Conservation (phyloP, 1,140 invertebrate species). For the Drosophila suzukii region DNA sequence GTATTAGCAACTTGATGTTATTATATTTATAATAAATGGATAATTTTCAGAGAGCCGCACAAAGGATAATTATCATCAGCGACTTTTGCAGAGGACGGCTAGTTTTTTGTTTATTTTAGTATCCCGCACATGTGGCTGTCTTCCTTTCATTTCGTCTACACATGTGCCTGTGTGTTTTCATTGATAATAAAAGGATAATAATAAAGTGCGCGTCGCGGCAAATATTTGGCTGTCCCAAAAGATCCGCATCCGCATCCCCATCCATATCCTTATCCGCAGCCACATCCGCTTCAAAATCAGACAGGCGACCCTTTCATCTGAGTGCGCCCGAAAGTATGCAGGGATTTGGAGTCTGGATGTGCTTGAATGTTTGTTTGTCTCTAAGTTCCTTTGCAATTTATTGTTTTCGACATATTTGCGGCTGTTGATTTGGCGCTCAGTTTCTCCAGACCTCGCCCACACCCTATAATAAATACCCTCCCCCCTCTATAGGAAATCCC, state of each 20-base stretch:
- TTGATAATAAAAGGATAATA: slow-evolving; percentile 82
- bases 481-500: background rate
- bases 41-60: too few relatives aligned
- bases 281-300: slow-evolving; percentile 29
- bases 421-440: slow-evolving; percentile 64
- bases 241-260: slow-evolving; percentile 1
- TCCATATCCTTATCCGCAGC: background rate
- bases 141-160: slow-evolving; percentile 3
- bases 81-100: slow-evolving; percentile 19
- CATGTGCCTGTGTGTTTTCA: slow-evolving; percentile 56
- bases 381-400: slow-evolving; percentile 65
- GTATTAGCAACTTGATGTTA: too few relatives aligned
- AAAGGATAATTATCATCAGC: background rate
- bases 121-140: background rate
- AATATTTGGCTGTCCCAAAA: slow-evolving; percentile 57
- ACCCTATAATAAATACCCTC: background rate
- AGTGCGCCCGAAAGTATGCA: slow-evolving; percentile 45
- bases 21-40: too few relatives aligned
- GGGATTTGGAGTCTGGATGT: slow-evolving; percentile 6
- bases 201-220: slow-evolving; percentile 75
- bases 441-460: background rate
- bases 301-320: slow-evolving; percentile 59
- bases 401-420: slow-evolving; percentile 77
- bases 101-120: slow-evolving; percentile 72
- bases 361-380: slow-evolving; percentile 14